Conservation (phyloP, 2,888 invertebrate genomes). For the Lycocerus yunnanus region DNA sequence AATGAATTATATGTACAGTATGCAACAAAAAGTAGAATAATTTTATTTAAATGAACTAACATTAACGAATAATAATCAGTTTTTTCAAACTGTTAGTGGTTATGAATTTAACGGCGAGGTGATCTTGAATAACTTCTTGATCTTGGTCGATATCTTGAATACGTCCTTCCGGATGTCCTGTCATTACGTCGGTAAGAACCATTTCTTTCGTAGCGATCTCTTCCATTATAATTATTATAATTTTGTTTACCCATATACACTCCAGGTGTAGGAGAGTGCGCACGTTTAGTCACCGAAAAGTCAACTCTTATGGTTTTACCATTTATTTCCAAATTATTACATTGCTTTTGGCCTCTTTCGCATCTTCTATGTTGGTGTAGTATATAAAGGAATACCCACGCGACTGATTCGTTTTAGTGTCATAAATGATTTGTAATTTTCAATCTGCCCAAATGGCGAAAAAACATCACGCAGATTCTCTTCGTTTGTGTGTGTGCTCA, state of each 20-base stretch:
- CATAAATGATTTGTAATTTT: not conserved
- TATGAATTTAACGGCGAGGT: not conserved
- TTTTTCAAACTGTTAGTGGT: no score
- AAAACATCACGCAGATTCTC: not conserved
- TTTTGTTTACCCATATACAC: not conserved
- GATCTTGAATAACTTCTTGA: not conserved
- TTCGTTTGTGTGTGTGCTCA: not conserved
- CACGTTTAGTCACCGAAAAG: not conserved
- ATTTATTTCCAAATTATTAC: not conserved
- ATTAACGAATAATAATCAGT: no score
- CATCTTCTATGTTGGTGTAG: not conserved
- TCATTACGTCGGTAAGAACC: not conserved
- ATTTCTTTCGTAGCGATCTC: not conserved
- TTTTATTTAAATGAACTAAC: no score
- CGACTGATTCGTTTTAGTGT: not conserved
- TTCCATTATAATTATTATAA: not conserved
- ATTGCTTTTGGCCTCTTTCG: not conserved
- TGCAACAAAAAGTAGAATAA: no score
- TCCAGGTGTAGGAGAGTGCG: not conserved
- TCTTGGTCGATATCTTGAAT: not conserved
- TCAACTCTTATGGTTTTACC: not conserved
- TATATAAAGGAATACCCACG: not conserved
- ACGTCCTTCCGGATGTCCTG: not conserved
- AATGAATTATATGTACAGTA: no score
- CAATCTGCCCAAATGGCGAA: rapidly evolving